Evolutionary conservation across 1,140 invertebrate genomes (phyloP).

Genomic region (Diuraphis noxia): DNA sequence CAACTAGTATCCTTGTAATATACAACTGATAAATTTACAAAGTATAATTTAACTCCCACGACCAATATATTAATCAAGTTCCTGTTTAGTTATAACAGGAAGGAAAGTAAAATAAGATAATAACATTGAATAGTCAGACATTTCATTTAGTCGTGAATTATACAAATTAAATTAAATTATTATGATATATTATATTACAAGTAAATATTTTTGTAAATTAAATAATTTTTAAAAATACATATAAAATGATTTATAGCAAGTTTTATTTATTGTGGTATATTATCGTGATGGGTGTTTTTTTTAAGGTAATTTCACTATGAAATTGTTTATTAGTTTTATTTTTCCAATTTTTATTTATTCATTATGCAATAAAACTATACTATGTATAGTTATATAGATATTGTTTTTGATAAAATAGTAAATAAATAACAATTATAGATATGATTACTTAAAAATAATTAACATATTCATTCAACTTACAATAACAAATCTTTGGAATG

Average conservation of each 20-base stretch:
- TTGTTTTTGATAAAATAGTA: too few relatives aligned
- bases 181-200: background rate
- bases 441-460: too few relatives aligned
- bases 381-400: too few relatives aligned
- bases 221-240: background rate
- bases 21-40: slow-evolving; percentile 19
- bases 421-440: too few relatives aligned
- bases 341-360: background rate
- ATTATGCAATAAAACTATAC: background rate
- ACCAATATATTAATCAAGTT: slow-evolving; percentile 26
- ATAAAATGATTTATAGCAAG: slow-evolving; percentile 19
- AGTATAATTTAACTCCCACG: slow-evolving; percentile 30
- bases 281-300: background rate
- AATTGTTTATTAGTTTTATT: background rate
- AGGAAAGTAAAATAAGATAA: slow-evolving; percentile 46
- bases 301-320: background rate
- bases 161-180: background rate
- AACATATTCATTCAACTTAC: too few relatives aligned
- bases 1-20: background rate
- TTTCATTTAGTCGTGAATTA: background rate
- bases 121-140: background rate
- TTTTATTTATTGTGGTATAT: slow-evolving; percentile 14
- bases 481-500: too few relatives aligned
- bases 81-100: slow-evolving; percentile 41
- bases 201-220: background rate